Evolutionary conservation across 2,113 vertebrate species (phyloP).

Genomic region (Lasiurus cinereus): DNA sequence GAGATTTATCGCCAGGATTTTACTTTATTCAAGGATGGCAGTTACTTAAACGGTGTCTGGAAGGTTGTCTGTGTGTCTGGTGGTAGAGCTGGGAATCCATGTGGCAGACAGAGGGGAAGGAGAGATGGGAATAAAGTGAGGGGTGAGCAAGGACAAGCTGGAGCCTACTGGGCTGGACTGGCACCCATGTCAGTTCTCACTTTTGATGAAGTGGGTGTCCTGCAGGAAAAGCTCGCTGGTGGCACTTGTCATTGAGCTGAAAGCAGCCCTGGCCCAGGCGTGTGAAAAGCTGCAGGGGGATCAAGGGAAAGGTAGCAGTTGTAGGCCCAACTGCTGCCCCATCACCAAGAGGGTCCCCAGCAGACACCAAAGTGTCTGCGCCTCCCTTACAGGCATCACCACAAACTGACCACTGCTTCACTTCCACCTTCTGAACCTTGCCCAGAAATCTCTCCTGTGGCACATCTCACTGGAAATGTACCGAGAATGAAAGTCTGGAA

Average conservation of each 20-base stretch:
- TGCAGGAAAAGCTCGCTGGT: neutral
- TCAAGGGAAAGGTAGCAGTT: neutral
- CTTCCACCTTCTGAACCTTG: neutral
- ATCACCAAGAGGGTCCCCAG: neutral
- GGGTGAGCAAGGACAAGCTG: neutral
- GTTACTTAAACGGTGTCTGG: neutral
- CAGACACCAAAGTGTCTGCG: neutral
- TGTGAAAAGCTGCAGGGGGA: neutral
- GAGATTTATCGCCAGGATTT: neutral
- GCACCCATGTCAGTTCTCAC: neutral
- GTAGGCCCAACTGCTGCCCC: neutral
- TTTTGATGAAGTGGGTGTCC: neutral
- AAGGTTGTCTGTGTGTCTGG: neutral
- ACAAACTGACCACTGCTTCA: neutral
- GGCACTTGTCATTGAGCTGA: neutral
- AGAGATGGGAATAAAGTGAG: neutral
- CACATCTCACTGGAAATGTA: neutral
- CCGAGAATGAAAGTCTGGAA: neutral
- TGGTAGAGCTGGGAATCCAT: neutral
- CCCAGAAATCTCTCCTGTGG: neutral
- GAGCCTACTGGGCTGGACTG: neutral
- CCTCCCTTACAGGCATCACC: neutral
- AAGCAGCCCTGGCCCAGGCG: neutral
- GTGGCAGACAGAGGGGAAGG: neutral
- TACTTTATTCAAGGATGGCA: neutral